Evolutionary conservation across 2,797 vertebrate genomes (phyloP).

Genomic region (Capromys pilorides): DNA sequence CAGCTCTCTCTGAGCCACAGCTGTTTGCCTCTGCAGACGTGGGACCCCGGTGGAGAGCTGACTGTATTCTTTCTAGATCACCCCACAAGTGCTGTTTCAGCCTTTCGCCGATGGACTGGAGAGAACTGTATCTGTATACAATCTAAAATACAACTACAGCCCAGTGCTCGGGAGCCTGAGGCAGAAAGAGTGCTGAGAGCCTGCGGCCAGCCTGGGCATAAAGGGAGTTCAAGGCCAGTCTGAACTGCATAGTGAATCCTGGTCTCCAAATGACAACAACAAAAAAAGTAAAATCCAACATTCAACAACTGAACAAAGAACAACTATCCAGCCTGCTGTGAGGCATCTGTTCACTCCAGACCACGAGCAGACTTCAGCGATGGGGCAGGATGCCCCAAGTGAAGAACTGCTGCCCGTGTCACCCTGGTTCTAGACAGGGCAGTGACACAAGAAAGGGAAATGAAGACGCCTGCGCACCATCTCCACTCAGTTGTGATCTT

Average conservation of each 20-base stretch:
- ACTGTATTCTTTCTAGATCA: too few species aligned
- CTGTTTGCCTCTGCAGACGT: neutral
- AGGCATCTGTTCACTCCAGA: neutral
- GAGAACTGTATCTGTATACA: neutral
- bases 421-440: neutral
- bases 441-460: neutral
- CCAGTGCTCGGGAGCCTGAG: too few species aligned
- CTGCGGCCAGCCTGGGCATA: too few species aligned
- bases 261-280: too few species aligned
- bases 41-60: too few species aligned
- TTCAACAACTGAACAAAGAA: neutral
- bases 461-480: neutral
- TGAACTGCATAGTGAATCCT: too few species aligned
- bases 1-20: neutral
- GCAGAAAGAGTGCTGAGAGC: too few species aligned
- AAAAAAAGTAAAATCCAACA: neutral
- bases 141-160: neutral
- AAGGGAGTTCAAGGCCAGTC: too few species aligned
- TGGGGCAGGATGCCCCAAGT: fast-evolving
- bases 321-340: neutral
- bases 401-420: neutral
- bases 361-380: neutral
- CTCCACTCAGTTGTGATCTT: neutral
- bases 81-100: fast-evolving
- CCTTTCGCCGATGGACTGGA: fast-evolving